Evolutionary conservation across 2,888 invertebrate genomes (phyloP).

Genomic region (Girardia tigrina): DNA sequence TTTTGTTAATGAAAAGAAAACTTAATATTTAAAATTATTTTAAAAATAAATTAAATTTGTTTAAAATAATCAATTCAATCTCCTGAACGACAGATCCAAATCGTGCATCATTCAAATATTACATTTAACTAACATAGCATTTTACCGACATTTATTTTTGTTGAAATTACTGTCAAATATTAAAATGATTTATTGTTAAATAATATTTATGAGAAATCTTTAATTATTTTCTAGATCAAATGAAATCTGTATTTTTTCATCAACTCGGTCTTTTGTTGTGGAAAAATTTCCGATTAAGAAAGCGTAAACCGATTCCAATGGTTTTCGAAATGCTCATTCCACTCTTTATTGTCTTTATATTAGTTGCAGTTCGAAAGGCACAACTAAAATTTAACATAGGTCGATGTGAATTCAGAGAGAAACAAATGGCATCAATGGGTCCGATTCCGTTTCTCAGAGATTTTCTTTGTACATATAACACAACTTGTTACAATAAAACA

Average conservation of each 20-base stretch:
- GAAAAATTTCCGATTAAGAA: constrained; percentile 30
- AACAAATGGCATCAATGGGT: constrained; percentile 30
- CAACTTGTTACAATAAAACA: constrained; percentile 24
- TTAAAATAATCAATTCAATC: no score
- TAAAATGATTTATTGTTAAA: no score
- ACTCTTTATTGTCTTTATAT: constrained; percentile 16
- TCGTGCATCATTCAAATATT: no score
- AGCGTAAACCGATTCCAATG: background rate
- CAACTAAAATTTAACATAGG: background rate
- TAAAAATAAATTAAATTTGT: no score
- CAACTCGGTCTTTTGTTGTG: constrained; percentile 23
- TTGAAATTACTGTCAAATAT: no score
- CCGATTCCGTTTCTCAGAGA: background rate
- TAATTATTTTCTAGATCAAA: background rate
- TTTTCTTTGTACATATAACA: constrained; percentile 26
- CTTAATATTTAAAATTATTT: no score
- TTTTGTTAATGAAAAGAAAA: no score
- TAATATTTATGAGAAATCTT: no score
- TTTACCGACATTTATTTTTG: no score
- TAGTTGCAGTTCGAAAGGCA: constrained; percentile 24
- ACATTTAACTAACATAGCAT: no score
- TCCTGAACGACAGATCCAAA: no score
- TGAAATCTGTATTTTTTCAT: background rate
- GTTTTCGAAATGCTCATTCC: constrained; percentile 27
- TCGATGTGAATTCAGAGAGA: constrained; percentile 27